These are phyloP conservation scores for Chalcosyrphus nemorum DNA, from an alignment of 2,888 invertebrate species.

Conservation along the genomic window DNA sequence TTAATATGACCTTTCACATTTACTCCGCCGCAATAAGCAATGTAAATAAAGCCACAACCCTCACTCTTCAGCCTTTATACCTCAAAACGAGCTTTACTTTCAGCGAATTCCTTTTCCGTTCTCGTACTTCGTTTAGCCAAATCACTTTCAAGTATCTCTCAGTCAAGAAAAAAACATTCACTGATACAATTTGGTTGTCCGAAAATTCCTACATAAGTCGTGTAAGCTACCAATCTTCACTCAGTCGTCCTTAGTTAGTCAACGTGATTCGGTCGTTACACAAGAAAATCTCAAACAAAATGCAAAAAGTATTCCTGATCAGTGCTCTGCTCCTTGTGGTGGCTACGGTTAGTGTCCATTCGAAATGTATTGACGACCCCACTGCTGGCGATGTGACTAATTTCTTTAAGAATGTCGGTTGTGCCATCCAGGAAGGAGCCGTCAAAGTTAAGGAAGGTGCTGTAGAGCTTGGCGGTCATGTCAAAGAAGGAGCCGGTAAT, in stretches of 20 bases:
- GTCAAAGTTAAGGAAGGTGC: too few relatives aligned
- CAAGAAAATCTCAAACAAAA: too few relatives aligned
- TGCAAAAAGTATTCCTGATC: not conserved
- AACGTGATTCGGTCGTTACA: not conserved
- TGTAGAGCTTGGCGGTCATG: too few relatives aligned
- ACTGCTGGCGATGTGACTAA: not conserved
- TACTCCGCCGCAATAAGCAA: too few relatives aligned
- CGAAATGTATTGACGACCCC: not conserved
- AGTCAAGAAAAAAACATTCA: slow-evolving; percentile 8
- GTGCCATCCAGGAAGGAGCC: not conserved
- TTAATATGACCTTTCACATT: too few relatives aligned
- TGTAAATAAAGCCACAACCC: too few relatives aligned
- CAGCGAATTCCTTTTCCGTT: not conserved
- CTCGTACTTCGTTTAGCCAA: not conserved
- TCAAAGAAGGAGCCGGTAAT: too few relatives aligned
- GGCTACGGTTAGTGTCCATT: not conserved
- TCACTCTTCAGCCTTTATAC: too few relatives aligned
- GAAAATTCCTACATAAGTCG: slow-evolving; percentile 10
- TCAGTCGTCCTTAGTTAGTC: slow-evolving; percentile 40
- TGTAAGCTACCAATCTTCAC: slow-evolving; percentile 5
- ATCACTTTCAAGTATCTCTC: not conserved
- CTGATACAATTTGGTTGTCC: slow-evolving; percentile 14
- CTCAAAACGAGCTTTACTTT: slow-evolving; percentile 27
- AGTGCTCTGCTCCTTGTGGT: not conserved
- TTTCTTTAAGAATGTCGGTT: not conserved